These are phyloP conservation scores for Prunella fulvescens DNA, from an alignment of 2,113 vertebrate species.

Conservation along the genomic window DNA sequence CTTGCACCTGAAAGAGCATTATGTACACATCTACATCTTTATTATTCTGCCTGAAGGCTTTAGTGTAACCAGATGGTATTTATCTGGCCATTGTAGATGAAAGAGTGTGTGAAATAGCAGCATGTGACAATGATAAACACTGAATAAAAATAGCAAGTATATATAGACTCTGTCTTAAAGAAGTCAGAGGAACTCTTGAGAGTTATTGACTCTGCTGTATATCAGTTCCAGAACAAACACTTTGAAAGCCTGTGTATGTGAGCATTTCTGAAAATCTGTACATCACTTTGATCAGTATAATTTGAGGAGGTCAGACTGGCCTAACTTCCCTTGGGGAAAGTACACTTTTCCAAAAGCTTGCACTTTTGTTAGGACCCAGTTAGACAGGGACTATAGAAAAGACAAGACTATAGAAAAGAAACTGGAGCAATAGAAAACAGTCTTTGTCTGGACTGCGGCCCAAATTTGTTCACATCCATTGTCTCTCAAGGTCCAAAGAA, in stretches of 20 bases:
- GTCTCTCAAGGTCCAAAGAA: not conserved
- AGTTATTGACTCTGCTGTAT: constrained; percentile 30
- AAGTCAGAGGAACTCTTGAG: constrained; percentile 43
- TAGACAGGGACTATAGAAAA: not conserved
- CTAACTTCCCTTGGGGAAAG: not conserved
- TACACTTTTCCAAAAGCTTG: not conserved
- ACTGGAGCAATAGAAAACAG: not conserved
- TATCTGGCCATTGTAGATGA: constrained; percentile 40
- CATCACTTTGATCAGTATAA: constrained; percentile 10
- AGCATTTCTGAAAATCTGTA: constrained; percentile 5
- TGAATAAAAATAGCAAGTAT: constrained; percentile 57
- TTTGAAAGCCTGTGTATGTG: not conserved
- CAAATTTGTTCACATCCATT: not conserved
- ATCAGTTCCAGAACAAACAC: constrained; percentile 49
- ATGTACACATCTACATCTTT: constrained; percentile 21
- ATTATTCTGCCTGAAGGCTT: constrained; percentile 47
- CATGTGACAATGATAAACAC: constrained; percentile 63
- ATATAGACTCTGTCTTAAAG: constrained; percentile 7
- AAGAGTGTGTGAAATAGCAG: constrained; percentile 48
- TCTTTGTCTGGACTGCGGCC: not conserved
- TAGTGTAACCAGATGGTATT: constrained; percentile 52
- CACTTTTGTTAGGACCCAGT: not conserved
- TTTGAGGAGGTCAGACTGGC: constrained; percentile 12
- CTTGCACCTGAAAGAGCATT: constrained; percentile 28
- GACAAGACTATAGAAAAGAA: not conserved